Evolutionary conservation across 23 tunicate species (phyloP).

Genomic region (Pegea sp.): DNA sequence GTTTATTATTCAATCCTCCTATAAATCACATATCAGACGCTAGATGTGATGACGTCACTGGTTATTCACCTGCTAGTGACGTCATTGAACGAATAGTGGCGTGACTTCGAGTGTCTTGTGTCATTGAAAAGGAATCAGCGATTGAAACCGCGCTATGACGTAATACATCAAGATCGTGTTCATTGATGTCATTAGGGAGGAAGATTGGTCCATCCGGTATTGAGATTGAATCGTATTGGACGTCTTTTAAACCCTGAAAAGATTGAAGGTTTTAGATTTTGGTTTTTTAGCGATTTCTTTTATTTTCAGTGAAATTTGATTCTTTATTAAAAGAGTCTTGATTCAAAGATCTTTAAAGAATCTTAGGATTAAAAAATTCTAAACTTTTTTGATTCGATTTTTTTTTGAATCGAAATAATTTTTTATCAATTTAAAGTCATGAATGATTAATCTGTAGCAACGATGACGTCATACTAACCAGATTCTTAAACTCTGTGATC

Average conservation of each 20-base stretch:
- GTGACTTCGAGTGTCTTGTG: constrained; percentile 27
- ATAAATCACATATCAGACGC: neutral
- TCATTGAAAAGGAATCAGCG: constrained; percentile 52
- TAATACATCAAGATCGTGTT: constrained; percentile 14
- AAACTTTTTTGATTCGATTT: too few relatives aligned
- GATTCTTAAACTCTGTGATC: constrained; percentile 46
- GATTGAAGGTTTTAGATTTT: neutral
- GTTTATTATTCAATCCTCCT: neutral
- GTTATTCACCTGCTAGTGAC: neutral
- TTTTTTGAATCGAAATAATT: too few relatives aligned
- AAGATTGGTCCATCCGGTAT: constrained; percentile 85
- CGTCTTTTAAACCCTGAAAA: constrained; percentile 61
- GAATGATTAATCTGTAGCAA: too few relatives aligned
- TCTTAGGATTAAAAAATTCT: too few relatives aligned
- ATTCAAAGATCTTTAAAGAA: too few relatives aligned
- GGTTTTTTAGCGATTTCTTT: too few relatives aligned
- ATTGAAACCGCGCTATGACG: constrained; percentile 10
- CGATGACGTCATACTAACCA: too few relatives aligned
- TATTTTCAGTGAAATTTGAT: too few relatives aligned
- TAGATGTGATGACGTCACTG: too few relatives aligned
- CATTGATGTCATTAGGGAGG: constrained; percentile 24
- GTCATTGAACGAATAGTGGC: constrained; percentile 13
- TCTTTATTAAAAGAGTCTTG: too few relatives aligned
- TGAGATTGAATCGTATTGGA: constrained; percentile 62
- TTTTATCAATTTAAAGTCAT: too few relatives aligned